Base-by-base conservation (phyloP, 2,113 vertebrate genomes). In the Pristiophorus japonicus region DNA sequence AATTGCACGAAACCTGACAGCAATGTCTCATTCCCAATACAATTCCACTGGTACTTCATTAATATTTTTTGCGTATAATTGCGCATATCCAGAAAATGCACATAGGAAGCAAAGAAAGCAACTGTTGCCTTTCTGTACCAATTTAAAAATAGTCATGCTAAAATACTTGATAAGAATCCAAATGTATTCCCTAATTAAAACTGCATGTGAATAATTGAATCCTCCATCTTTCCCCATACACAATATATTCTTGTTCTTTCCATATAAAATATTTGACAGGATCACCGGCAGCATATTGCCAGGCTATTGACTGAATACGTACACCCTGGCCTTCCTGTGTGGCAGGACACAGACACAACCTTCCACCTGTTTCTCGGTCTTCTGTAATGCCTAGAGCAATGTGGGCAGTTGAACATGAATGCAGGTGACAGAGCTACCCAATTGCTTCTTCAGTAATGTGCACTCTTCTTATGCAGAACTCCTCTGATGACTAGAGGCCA, bases 1-100 rank as follows among this genome's bases (percentile, higher is more conserved):
- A 95, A 95, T 75, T 75, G 70, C 34, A n/a, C n/a, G 38, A n/a
- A 63, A 92, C 18, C 59, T 63, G 88, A 92, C 59, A 92, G 59
- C 34, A 63, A 42, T 18, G 0, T 92, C n/a, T 38, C 88, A 63
- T 92, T 92, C n/a, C n/a, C 16, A 63, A 63, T 65, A 92, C 88
- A 92, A 92, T 92, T 62, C 88, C 59, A 92, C 14, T 42, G 59
- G 18, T 62, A 38, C 16, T 63, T 92, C 62, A 92, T 92, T 63
- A 38, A 92, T 92, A 38, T 62, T 38, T 92, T 65, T 22, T 55
- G 47, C 84, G 55, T 0, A 59, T 34, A 55, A 62, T 62, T n/a
- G 27, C 14, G 30, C 62, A 91, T 91, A 6, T 91, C 88, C 59
- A 63, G 55, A n/a, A 91, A 91, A 91, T n/a, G 59, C 87, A 91